Base-by-base conservation (phyloP, 1,140 invertebrate species). In the Rhagoletis pomonella region DNA sequence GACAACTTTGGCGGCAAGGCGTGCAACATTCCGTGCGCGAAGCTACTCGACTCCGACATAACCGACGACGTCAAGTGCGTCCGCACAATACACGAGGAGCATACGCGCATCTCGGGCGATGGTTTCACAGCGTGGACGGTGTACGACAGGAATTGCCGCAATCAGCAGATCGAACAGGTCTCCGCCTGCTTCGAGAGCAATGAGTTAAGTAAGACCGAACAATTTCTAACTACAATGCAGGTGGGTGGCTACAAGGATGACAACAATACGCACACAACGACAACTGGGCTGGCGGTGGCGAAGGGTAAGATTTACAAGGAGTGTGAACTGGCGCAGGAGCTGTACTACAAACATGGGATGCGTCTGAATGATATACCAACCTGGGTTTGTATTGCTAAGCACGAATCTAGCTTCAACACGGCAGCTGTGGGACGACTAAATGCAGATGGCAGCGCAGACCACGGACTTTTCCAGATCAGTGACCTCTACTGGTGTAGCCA, bases 91-190 rank as follows among this genome's bases (percentile, higher is more conserved):
- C 94, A 94, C 90, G 93, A 94, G 55, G 95, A 95, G 89, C 95
- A 96, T 90, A 93, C 94, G 29, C 89, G 94, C 6, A 88, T 95
- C 0, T 94, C 94, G 42, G 95, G 95, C 0, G 93, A 96, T 89
- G 96, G 96, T 10, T 96, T 96, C 91, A 94, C 94, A n/a, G 96
- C 96, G 2, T 96, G 96, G 96, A 94, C 94, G 1, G 95, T 95
- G 0, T 96, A 96, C 89, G 91, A 88, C 5, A 86, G 88, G 0
- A 90, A 93, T 86, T 94, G 94, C 67, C 77, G 85, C 65, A 64
- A 87, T 62, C 81, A 77, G 12, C 44, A 62, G 9, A 9, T 58
- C 12, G 44, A 87, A 39, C 47, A 87, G 6, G 67, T 85, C 17
- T 19, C 73, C 1, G 55, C 19, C 14, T 88, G 88, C 50, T 88